Evolutionary conservation across 2,797 vertebrate species (phyloP).

Genomic region (Cichlasoma orientale): DNA sequence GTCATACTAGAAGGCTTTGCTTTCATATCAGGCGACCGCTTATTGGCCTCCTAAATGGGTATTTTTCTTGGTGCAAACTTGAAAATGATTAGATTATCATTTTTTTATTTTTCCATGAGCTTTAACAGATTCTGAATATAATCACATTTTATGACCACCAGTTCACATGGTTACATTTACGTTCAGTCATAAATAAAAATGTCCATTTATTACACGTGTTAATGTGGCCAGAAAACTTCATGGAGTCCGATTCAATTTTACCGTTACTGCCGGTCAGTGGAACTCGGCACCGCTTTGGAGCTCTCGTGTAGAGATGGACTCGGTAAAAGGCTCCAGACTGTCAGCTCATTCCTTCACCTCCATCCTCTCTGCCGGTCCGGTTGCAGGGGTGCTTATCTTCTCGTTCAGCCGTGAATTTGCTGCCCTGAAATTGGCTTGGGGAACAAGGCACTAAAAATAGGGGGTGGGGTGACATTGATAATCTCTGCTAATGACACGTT

Average conservation of each 20-base stretch:
- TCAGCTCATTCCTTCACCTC: slow-evolving; percentile 57
- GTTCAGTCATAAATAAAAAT: slow-evolving; percentile 10
- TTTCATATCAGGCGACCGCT: slow-evolving; percentile 1
- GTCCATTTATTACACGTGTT: background rate
- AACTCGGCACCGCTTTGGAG: slow-evolving; percentile 26
- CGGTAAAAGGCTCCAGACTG: slow-evolving; percentile 25
- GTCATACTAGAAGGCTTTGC: slow-evolving; percentile 11
- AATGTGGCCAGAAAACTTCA: background rate
- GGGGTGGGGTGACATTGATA: slow-evolving; percentile 77
- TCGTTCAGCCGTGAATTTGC: slow-evolving; percentile 65
- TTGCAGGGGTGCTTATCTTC: slow-evolving; percentile 65
- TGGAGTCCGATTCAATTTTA: slow-evolving; percentile 15
- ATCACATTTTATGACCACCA: background rate
- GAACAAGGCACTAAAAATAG: slow-evolving; percentile 77
- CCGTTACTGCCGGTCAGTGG: slow-evolving; percentile 1
- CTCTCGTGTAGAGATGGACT: slow-evolving; percentile 44
- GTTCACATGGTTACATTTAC: background rate
- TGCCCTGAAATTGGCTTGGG: slow-evolving; percentile 71
- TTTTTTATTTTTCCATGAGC: slow-evolving; percentile 3
- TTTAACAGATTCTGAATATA: background rate
- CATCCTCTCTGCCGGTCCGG: slow-evolving; percentile 53
- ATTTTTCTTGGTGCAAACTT: background rate
- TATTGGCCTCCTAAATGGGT: background rate
- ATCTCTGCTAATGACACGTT: slow-evolving; percentile 81
- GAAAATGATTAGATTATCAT: background rate